Evolutionary conservation across 2,888 invertebrate species (phyloP).

Genomic region (Hirtodrosophila histrioides): DNA sequence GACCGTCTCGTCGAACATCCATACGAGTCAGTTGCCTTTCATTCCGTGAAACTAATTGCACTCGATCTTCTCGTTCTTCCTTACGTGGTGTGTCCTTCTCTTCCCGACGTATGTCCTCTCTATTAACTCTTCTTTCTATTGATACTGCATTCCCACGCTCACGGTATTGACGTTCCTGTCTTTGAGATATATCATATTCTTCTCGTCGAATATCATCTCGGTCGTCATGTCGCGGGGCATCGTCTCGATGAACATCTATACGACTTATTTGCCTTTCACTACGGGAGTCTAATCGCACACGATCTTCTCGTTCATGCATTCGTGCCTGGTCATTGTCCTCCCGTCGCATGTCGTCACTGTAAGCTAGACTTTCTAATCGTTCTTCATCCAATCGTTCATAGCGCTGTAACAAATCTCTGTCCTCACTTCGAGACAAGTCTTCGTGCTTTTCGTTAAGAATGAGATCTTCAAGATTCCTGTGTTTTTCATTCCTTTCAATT

Average conservation of each 20-base stretch:
- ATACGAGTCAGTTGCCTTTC: too few species aligned
- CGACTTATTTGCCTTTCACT: neutral
- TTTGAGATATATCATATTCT: neutral
- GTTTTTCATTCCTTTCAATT: neutral
- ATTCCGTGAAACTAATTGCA: neutral
- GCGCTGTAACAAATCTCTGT: too few species aligned
- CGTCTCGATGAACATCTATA: neutral
- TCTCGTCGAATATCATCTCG: neutral
- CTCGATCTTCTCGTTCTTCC: neutral
- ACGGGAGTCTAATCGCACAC: neutral
- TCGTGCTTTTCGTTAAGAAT: too few species aligned
- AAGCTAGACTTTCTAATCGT: neutral
- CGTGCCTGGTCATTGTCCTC: neutral
- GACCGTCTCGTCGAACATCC: neutral
- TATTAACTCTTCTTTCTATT: neutral
- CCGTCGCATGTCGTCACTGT: neutral
- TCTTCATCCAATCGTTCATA: neutral
- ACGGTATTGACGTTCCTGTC: neutral
- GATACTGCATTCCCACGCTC: neutral
- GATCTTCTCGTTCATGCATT: conserved; percentile 1
- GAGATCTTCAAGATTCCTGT: neutral
- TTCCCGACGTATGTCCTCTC: neutral
- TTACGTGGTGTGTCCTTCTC: neutral
- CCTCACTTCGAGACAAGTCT: too few species aligned
- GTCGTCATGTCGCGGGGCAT: neutral